A percentile compares a stretch with the other conserved stretches of the same genome.
Conservation (phyloP, 2,113 vertebrate species). For the Mesocricetus auratus region DNA sequence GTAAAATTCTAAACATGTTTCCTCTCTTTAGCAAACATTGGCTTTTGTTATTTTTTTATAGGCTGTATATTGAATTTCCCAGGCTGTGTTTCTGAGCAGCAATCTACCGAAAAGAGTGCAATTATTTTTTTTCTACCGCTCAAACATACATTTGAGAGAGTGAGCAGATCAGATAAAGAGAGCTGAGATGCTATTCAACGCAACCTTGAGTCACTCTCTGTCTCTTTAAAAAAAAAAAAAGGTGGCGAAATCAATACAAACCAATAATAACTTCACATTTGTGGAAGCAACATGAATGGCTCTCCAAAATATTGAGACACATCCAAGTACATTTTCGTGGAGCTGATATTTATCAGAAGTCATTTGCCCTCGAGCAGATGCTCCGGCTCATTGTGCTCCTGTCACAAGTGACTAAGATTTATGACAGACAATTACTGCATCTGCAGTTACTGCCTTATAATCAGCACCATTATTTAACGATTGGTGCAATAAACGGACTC, state of each 20-base stretch:
- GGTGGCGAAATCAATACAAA: conserved; percentile 93
- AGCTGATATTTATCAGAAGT: conserved; percentile 96
- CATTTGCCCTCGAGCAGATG: conserved; percentile 94
- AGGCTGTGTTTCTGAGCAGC: conserved; percentile 87
- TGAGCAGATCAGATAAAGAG: conserved; percentile 92
- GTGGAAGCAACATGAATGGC: conserved; percentile 93
- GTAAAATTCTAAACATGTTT: conserved; percentile 77
- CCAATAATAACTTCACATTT: conserved; percentile 95
- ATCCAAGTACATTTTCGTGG: conserved; percentile 93
- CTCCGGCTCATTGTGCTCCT: conserved; percentile 95
- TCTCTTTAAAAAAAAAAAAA: conserved; percentile 84
- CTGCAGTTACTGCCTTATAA: conserved; percentile 96
- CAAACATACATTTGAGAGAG: conserved; percentile 91
- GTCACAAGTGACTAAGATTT: conserved; percentile 97
- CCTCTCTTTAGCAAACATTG: conserved; percentile 71
- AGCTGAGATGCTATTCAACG: conserved; percentile 90
- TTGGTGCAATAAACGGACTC: conserved; percentile 96
- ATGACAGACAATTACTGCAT: conserved; percentile 97
- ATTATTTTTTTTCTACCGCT: conserved; percentile 87
- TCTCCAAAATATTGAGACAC: conserved; percentile 96
- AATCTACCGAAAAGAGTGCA: conserved; percentile 88
- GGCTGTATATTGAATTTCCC: conserved; percentile 88
- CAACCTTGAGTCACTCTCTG: conserved; percentile 90
- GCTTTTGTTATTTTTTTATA: conserved; percentile 84
- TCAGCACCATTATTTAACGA: conserved; percentile 98